Conservation (phyloP, 2,113 vertebrate genomes). For the Mastomys coucha region DNA sequence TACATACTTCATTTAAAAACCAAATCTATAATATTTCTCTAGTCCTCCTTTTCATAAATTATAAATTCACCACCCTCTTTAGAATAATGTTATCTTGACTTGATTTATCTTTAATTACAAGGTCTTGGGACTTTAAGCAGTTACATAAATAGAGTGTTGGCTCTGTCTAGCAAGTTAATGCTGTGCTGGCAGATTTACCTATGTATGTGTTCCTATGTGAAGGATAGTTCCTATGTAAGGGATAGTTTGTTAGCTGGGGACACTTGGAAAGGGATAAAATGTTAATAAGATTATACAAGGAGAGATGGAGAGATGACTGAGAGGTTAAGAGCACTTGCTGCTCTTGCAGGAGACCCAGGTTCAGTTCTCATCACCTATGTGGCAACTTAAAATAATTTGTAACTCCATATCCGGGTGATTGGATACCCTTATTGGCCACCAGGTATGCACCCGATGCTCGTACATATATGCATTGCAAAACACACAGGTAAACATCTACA, state of each 20-base stretch:
- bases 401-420: not conserved
- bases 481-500: not conserved
- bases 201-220: not conserved
- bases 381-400: not conserved
- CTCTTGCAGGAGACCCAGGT: not conserved
- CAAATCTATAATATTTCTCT: slow-evolving; percentile 71
- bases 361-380: not conserved
- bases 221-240: not conserved
- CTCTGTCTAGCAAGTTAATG: not conserved
- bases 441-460: not conserved
- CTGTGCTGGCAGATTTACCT: slow-evolving; percentile 24
- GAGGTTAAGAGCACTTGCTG: not conserved
- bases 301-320: not conserved
- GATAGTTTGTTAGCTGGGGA: not conserved
- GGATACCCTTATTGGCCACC: not conserved
- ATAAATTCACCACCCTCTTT: slow-evolving; percentile 64
- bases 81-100: slow-evolving; percentile 70
- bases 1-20: slow-evolving; percentile 81
- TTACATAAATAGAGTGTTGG: slow-evolving; percentile 53
- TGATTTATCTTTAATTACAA: slow-evolving; percentile 74
- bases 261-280: not conserved
- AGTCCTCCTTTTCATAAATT: slow-evolving; percentile 73
- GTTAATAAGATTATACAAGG: not conserved
- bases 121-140: slow-evolving; percentile 59
- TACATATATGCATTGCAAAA: not conserved